A percentile compares a stretch with the other conserved stretches of the same genome.
These are phyloP conservation scores for Meteorus cinctellus DNA, from an alignment of 2,888 invertebrate genomes.

Conservation along the genomic window DNA sequence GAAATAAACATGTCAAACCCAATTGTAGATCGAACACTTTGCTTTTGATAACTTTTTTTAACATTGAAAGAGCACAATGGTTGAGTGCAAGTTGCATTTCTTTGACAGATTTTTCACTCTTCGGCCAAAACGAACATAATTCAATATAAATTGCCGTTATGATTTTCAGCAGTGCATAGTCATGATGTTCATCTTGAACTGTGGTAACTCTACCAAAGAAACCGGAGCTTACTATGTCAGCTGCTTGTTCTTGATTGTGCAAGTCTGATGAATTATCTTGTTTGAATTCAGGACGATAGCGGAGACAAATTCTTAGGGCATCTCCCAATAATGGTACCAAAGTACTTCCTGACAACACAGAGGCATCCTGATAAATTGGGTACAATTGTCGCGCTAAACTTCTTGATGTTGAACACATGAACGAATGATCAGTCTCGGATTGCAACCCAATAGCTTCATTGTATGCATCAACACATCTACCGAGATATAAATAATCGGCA, in stretches of 20 bases:
- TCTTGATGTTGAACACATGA: slow-evolving; percentile 20
- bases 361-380: slow-evolving; percentile 60
- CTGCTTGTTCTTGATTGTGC: slow-evolving; percentile 27
- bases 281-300: slow-evolving; percentile 40
- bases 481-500: slow-evolving; percentile 7
- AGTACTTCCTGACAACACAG: slow-evolving; percentile 54
- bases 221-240: slow-evolving; percentile 35
- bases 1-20: slow-evolving; percentile 67
- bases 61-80: slow-evolving; percentile 61
- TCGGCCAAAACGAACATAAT: slow-evolving; percentile 37
- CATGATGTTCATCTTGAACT: slow-evolving; percentile 58
- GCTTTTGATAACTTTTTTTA: slow-evolving; percentile 68
- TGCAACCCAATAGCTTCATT: slow-evolving; percentile 42
- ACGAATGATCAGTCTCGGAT: slow-evolving; percentile 30
- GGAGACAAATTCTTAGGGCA: slow-evolving; percentile 39
- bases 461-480: slow-evolving; percentile 41
- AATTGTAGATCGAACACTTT: slow-evolving; percentile 68
- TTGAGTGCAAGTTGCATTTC: slow-evolving; percentile 59
- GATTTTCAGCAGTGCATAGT: slow-evolving; percentile 59
- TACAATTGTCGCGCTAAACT: slow-evolving; percentile 56
- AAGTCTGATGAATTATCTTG: slow-evolving; percentile 12
- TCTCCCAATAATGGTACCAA: slow-evolving; percentile 57
- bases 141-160: slow-evolving; percentile 57
- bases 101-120: slow-evolving; percentile 46
- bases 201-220: slow-evolving; percentile 42